Evolutionary conservation across 2,113 vertebrate species (phyloP), one percentile per base, ranked within the genome.

Genomic region (Myrmecophaga tridactyla): DNA sequence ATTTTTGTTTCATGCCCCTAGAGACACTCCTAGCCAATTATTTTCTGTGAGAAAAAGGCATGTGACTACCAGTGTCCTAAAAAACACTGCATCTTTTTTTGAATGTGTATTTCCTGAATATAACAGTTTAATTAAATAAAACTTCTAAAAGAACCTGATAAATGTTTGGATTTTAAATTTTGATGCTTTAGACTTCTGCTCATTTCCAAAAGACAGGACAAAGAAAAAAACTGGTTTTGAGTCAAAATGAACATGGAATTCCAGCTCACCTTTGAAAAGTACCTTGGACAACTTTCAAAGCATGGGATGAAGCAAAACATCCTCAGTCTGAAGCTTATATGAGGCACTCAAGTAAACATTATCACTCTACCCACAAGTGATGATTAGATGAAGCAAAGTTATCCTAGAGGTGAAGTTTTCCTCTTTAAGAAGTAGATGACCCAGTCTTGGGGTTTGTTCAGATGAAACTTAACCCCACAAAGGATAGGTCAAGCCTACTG

Each of bases 141-240:
- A 89, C 27, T 48, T 94, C 62, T 89, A 73, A 86, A 80, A 92
- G 48, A 29, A 5, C 12, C 17, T 76, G 46, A 78, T 43, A 6
- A 41, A 83, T 41, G 53, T 56, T 51, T 92, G 67, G 23, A 67
- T 94, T 70, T 87, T 85, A 76, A 80, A 92, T 73, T 78, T 48
- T 89, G 13, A 60, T 48, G 39, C 53, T 80, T 73, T 73, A 89
- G 34, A 67, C 17, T 81, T 89, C 67, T 81, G 80, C 11, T 53
- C 73, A 58, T 70, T 80, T 14, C 29, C 73, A 23, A 25, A 73
- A 85, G 27, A 65, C 20, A 82, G 41, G 58, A 43, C 23, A 17
- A 65, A 78, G 69, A 84, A 81, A 56, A 86, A 72, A 90, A 84
- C n/a, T 77, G 62, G 41, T 58, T n/a, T 67, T 56, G 77, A 73